Evolutionary conservation across 2,113 vertebrate genomes (phyloP).

Genomic region (Tonatia bakeri): DNA sequence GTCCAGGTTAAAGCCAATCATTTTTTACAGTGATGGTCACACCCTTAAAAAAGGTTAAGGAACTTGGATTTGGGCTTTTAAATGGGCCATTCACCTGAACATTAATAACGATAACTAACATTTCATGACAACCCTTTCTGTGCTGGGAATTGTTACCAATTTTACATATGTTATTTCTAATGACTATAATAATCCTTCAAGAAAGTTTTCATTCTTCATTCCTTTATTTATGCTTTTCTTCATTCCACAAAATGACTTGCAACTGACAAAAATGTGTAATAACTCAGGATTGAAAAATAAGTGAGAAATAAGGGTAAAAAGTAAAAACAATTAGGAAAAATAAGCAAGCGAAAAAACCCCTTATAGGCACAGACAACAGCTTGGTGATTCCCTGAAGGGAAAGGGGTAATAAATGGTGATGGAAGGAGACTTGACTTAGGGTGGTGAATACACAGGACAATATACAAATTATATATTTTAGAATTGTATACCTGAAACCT

Average conservation of each 20-base stretch:
- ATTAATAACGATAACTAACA: neutral
- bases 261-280: neutral
- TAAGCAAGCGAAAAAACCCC: neutral
- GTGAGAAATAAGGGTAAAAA: neutral
- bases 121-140: neutral
- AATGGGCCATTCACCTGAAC: neutral
- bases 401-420: neutral
- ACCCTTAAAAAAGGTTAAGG: neutral
- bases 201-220: neutral
- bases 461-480: neutral
- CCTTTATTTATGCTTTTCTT: neutral
- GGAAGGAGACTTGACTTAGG: neutral
- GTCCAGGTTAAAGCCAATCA: neutral
- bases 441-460: neutral
- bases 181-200: neutral
- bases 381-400: neutral
- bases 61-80: neutral
- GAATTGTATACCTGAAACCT: neutral
- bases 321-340: neutral
- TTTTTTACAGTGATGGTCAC: neutral
- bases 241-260: neutral
- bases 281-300: neutral
- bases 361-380: neutral
- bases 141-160: neutral
- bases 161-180: neutral